Base-by-base conservation (phyloP, 2,113 vertebrate species). In the Neodon shergylaensis region DNA sequence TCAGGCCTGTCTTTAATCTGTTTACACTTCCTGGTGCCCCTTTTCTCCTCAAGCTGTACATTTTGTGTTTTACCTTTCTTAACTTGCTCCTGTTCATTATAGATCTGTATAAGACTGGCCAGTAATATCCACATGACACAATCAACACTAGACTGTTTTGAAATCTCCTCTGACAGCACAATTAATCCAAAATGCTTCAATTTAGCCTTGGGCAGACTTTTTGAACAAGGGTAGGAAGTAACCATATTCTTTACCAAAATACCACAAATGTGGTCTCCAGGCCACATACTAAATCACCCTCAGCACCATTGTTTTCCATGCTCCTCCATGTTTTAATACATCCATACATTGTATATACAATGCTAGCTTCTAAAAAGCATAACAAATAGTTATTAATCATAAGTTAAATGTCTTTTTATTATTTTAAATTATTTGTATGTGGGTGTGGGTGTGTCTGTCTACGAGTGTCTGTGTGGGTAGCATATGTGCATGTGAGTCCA, bases 401-500 rank as follows among this genome's bases (percentile, higher is more conserved):
- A 88, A 88, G 52, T 92, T 94, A 84, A 82, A 52, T 65, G 9
- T 94, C 21, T 85, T 78, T 49, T 78, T 78, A 31, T 49, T 78
- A 78, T 78, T 33, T 49, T 78, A 79, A 49, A 78, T 78, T 17
- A 66, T 31, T 31, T 31, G 65, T 66, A 11, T 63, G 63, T 70
- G 66, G 33, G 21, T 63, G 21, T 63, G 61, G 21, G 63, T 65
- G 63, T 33, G 19, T n/a, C 49, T 81, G 49, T 52, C 8, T 79
- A 7, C 33, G 19, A 54, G 31, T 52, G 49, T 81, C 16, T 52
- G 31, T 78, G 49, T 81, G 19, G 33, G 2, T 81, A 81, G 33
- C 10, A 33, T n/a, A 58, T 81, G 78, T 54, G 10, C 10, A 13
- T 58, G 49, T 81, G 33, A 54, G 52, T 22, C 10, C 49, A 81